phyloP scores from a whole-genome alignment of 2,888 invertebrate genomes.

The Drosophila macrothrix region DNA sequence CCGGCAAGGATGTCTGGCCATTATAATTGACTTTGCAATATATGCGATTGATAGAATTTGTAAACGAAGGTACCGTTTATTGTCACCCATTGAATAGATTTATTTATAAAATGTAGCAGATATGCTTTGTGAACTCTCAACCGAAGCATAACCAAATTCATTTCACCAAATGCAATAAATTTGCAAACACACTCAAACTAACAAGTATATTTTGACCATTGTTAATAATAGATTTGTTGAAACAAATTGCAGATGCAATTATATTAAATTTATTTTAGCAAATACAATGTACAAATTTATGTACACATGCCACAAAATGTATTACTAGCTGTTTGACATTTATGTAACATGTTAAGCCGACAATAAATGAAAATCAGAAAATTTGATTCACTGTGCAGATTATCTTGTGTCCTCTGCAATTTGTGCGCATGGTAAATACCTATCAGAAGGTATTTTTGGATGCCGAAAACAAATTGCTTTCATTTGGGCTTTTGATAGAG shows the following conservation, averaged over 20 bases:
- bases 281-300: not conserved
- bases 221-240: not conserved
- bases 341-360: not conserved
- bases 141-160: slow-evolving; percentile 1
- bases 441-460: not conserved
- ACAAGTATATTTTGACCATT: not conserved
- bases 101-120: not conserved
- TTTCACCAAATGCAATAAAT: not conserved
- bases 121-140: not conserved
- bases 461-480: not conserved
- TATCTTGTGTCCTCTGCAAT: not conserved
- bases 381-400: not conserved
- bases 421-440: too few relatives aligned
- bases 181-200: too few relatives aligned
- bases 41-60: not conserved
- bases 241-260: not conserved
- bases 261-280: not conserved
- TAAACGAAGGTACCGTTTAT: not conserved
- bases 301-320: not conserved
- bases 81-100: not conserved
- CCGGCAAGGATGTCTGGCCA: not conserved
- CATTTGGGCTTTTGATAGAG: not conserved
- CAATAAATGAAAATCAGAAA: not conserved
- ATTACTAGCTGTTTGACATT: not conserved
- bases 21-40: slow-evolving; percentile 6